Base-by-base conservation (phyloP, 2,888 invertebrate genomes). In the Caradrina clavipalpis region DNA sequence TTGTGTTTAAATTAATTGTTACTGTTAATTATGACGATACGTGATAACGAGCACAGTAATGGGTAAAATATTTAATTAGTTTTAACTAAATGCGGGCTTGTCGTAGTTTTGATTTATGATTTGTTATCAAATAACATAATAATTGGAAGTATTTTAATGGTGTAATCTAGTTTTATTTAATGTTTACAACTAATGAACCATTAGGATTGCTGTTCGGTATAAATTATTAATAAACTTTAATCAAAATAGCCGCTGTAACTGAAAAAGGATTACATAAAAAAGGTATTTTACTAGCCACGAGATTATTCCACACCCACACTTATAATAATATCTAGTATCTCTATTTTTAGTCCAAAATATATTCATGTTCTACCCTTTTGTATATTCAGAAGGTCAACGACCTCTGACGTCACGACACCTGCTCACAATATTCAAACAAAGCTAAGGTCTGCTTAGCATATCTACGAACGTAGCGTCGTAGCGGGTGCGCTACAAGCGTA, bases 401-500 rank as follows among this genome's bases (percentile, higher is more conserved):
- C 69, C 64, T 64, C 3, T 69, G 73, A 76, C 64, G 60, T 81
- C 69, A 73, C 67, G n/a, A 6, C 49, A 64, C 53, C 61, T 56
- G 19, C 39, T 73, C 71, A 60, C 59, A 65, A 57, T 63, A 73
- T 78, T 74, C 61, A 81, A 73, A 80, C 69, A 60, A 70, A 76
- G 53, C 56, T 31, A 71, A 62, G 53, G 50, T 51, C 62, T 78
- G 50, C 50, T 75, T 78, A 78, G 69, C 79, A 76, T 80, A 67
- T 60, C 61, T 81, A 69, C 66, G 50, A 66, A 54, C 67, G 72
- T 69, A 71, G 78, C 53, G 15, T 55, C 71, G 81, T 80, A 80
- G 73, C 75, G 69, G 57, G 26, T 75, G 69, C 66, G 74, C 79
- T 83, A 83, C 82, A 61, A 5, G 39, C 73, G 81, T 77, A 81